These are phyloP conservation scores for Ectropis grisescens DNA, from an alignment of 1,140 invertebrate genomes.

Conservation along the genomic window DNA sequence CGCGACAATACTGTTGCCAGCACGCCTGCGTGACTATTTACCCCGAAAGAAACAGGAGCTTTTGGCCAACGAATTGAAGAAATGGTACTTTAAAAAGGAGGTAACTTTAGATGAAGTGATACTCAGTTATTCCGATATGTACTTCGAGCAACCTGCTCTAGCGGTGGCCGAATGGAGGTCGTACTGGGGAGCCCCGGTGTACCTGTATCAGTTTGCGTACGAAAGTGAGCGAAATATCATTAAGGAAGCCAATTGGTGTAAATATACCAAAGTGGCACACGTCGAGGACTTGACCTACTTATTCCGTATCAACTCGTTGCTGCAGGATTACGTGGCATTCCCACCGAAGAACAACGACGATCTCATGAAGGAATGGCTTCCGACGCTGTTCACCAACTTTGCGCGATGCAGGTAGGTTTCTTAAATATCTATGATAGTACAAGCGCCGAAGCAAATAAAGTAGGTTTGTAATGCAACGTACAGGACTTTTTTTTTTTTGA, in stretches of 20 bases:
- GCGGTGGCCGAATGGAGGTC: constrained; percentile 11
- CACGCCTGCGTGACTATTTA: no score
- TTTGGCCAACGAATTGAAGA: neutral
- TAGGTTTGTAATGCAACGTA: no score
- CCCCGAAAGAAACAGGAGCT: no score
- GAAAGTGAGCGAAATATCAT: constrained; percentile 7
- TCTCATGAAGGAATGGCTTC: constrained; percentile 12
- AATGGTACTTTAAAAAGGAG: constrained; percentile 4
- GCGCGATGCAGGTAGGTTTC: constrained; percentile 9
- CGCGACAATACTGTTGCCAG: neutral
- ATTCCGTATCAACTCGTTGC: constrained; percentile 12
- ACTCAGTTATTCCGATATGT: constrained; percentile 3
- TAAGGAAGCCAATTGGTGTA: constrained; percentile 1
- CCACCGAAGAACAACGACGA: constrained; percentile 8
- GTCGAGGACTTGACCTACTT: constrained; percentile 19
- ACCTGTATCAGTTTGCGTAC: constrained; percentile 18
- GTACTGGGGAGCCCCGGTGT: constrained; percentile 5
- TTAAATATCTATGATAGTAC: no score
- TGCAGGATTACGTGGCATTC: constrained; percentile 3
- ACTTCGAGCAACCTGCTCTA: constrained; percentile 18
- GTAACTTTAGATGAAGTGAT: constrained; percentile 12
- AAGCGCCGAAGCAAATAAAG: no score
- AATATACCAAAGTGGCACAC: constrained; percentile 12
- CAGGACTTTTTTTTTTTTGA: no score
- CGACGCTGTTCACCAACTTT: constrained; percentile 7